Evolutionary conservation across 2,797 vertebrate species (phyloP), one percentile per base, ranked within the genome.

Genomic region (Neopelma chrysocephalum): DNA sequence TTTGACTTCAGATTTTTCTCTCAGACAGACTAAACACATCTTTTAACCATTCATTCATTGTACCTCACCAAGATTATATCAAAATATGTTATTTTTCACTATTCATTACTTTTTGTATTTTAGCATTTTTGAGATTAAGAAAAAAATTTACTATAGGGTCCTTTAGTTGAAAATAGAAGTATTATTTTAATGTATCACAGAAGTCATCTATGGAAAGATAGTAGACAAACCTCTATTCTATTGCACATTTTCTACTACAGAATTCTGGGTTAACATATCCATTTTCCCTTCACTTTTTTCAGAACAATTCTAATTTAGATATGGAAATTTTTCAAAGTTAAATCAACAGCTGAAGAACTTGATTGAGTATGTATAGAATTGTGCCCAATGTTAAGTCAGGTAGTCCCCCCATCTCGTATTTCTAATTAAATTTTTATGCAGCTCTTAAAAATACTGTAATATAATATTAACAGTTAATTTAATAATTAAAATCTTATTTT

Each of bases 401-500:
- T 92, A 89, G 75, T 56, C 42, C 64, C 53, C 56, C 48, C 17
- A 34, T 56, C 56, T 85, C 40, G 1, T 91, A 82, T 82, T 95
- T 65, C 93, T 93, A 87, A 96, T 80, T 85, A 92, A 76, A 43
- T 82, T 95, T 87, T 90, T 92, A 93, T 93, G 65, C 20, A 79
- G 64, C 62, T 89, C 70, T 93, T 95, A 77, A 85, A 90, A 87
- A 93, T 77, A 76, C 21, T 58, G 57, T 45, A 78, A 85, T 89
- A 92, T 73, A 82, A 66, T 75, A 90, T 91, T 92, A 90, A 82
- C 92, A 61, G 31, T 47, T 87, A 87, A 83, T 96, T 94, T 96
- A 94, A 91, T 95, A 76, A 97, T 95, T 96, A 86, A 96, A 97
- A 95, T 66, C 57, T 71, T 81, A 45, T 81, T 96, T 96, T 95